Conservation (phyloP, 2,797 vertebrate genomes). For the Eptatretus atami region DNA sequence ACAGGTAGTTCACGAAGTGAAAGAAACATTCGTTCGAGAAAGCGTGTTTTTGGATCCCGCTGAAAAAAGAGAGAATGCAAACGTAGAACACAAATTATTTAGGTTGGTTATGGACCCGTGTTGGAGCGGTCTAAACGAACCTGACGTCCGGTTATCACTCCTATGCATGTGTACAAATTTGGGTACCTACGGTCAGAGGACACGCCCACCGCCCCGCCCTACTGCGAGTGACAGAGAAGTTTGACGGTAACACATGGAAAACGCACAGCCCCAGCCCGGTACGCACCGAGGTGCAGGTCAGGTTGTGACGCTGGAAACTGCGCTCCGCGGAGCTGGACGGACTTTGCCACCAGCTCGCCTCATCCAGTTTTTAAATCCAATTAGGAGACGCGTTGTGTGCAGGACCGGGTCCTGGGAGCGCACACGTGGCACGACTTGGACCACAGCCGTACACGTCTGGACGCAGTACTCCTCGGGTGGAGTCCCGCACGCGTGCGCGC, state of each 20-base stretch:
- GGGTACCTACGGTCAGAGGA: not conserved
- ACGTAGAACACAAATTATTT: no score
- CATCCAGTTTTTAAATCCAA: constrained; percentile 92
- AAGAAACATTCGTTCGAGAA: no score
- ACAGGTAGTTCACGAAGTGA: no score
- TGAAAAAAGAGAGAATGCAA: no score
- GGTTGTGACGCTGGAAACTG: constrained; percentile 74
- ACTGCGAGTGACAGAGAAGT: not conserved
- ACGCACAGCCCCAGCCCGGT: not conserved
- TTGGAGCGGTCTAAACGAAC: no score
- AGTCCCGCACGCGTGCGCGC: constrained; percentile 59
- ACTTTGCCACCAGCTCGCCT: constrained; percentile 95
- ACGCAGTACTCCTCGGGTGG: constrained; percentile 94
- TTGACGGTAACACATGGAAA: not conserved
- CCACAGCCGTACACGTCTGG: constrained; percentile 89
- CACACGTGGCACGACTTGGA: constrained; percentile 97
- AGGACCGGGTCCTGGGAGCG: constrained; percentile 33
- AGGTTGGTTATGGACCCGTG: no score
- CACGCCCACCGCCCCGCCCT: not conserved
- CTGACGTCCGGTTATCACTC: no score
- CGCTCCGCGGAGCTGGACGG: constrained; percentile 77
- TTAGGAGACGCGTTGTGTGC: constrained; percentile 49
- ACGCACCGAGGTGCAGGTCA: constrained; percentile 80
- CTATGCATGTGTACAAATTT: no score
- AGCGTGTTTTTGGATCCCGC: no score